phyloP scores from a whole-genome alignment of 2,888 invertebrate genomes.

The Bombyx huttoni region DNA sequence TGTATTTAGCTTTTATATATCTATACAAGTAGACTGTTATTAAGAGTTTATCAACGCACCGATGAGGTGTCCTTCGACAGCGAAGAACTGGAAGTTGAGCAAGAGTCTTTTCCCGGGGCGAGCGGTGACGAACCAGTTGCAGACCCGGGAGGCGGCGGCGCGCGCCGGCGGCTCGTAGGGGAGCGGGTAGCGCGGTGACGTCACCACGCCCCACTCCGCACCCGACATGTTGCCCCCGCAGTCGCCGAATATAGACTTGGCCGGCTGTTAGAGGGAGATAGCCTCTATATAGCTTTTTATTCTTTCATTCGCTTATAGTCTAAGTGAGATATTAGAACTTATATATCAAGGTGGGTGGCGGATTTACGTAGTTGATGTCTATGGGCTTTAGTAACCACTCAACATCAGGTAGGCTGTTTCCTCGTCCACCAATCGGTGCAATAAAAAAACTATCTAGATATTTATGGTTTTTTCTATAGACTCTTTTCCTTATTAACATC shows the following conservation, averaged over 20 bases:
- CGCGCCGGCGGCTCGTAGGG: conserved; percentile 89
- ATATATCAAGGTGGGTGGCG: too few relatives aligned
- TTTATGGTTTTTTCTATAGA: too few relatives aligned
- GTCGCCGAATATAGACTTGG: conserved; percentile 91
- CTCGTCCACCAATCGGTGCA: too few relatives aligned
- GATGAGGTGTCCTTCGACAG: conserved; percentile 92
- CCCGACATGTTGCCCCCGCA: conserved; percentile 93
- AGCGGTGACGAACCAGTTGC: conserved; percentile 97
- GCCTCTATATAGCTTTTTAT: too few relatives aligned
- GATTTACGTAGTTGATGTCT: too few relatives aligned
- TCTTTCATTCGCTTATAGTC: too few relatives aligned
- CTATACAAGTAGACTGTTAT: not conserved
- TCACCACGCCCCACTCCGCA: conserved; percentile 85
- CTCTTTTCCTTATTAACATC: too few relatives aligned
- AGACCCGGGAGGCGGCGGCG: conserved; percentile 87
- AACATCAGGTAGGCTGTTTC: too few relatives aligned
- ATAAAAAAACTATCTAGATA: too few relatives aligned
- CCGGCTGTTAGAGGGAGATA: conserved; percentile 49
- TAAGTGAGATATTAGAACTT: too few relatives aligned
- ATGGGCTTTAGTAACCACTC: too few relatives aligned
- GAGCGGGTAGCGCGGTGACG: conserved; percentile 91
- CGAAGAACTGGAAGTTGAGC: conserved; percentile 92
- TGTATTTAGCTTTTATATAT: not conserved
- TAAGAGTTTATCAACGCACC: conserved; percentile 65
- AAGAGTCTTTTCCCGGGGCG: conserved; percentile 89